phyloP scores from a whole-genome alignment of 1,140 invertebrate genomes.

The Pseudomyrmex sp. region DNA sequence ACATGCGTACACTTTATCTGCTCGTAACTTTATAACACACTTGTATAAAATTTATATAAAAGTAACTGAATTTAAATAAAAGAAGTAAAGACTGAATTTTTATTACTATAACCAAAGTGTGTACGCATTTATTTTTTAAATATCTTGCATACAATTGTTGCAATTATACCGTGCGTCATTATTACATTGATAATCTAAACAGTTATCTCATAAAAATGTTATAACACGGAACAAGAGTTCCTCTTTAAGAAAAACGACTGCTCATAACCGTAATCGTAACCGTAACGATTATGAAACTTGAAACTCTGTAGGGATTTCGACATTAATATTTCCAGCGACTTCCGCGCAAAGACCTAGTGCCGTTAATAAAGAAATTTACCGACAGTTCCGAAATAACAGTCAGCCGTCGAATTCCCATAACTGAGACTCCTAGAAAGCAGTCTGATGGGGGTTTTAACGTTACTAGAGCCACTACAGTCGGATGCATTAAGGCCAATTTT shows the following conservation, averaged over 20 bases:
- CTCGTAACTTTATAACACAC: too few relatives aligned
- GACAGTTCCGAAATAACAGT: conserved; percentile 59
- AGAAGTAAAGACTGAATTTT: too few relatives aligned
- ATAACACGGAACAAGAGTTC: conserved; percentile 43
- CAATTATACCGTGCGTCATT: conserved; percentile 5
- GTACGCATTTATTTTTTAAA: too few relatives aligned
- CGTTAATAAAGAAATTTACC: conserved; percentile 72
- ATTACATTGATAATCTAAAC: conserved; percentile 21
- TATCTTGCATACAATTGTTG: conserved; percentile 13
- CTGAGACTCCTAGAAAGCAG: background rate
- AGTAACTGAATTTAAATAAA: too few relatives aligned
- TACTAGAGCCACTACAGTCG: conserved; percentile 4
- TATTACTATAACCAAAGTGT: too few relatives aligned
- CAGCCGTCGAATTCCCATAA: conserved; percentile 43
- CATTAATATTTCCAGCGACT: conserved; percentile 69
- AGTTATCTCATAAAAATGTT: conserved; percentile 57
- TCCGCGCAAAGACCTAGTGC: conserved; percentile 24
- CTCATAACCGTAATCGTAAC: conserved; percentile 72
- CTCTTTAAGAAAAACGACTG: conserved; percentile 64
- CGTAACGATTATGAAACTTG: conserved; percentile 63
- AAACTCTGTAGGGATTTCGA: conserved; percentile 47
- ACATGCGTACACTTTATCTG: too few relatives aligned
- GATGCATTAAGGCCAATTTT: conserved; percentile 49
- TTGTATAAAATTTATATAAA: too few relatives aligned
- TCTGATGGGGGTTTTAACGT: conserved; percentile 22